Evolutionary conservation across 1,140 invertebrate genomes (phyloP), one percentile per base, ranked within the genome.

Genomic region (Aphis craccivora): DNA sequence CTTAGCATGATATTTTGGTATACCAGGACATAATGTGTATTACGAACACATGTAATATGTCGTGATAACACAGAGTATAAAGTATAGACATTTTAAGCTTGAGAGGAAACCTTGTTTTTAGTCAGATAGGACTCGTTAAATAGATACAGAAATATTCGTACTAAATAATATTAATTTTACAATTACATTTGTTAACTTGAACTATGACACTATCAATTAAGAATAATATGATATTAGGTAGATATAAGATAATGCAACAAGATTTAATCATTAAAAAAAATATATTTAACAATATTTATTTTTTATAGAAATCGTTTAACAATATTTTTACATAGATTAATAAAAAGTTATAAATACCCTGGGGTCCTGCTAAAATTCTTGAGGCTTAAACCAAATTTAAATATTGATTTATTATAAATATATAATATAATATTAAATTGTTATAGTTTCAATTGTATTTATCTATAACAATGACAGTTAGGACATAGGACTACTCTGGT

Each of bases 1-100:
- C 88, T 89, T 89, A 89, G 88, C 35, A 89, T 55, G 48, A 88
- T 88, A 35, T 88, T n/a, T 51, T 37, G 20, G 30, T 88, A 88
- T 88, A 88, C 22, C 11, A 35, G 20, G n/a, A 30, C n/a, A 20
- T 45, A 37, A 23, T 30, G 14, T 23, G 51, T 40, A 89, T 35
- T 9, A 23, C 11, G 25, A 55, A 55, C 7, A 35, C 88, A 89
- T 89, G 88, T 35, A 53, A 89, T 37, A 53, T 89, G n/a, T n/a
- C 87, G 87, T 89, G 87, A 89, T 89, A 40, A 55, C 3, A 55
- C 55, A 37, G 35, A 89, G 18, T 89, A 89, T 45, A 45, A 8
- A 45, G 6, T 45, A 55, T 45, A 55, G 2, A 53, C n/a, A 35
- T 88, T 89, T 89, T 40, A 40, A 55, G 23, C 23, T 20, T 37